Evolutionary conservation across 2,888 invertebrate genomes (phyloP).

Genomic region (Ypsolopha sequella): DNA sequence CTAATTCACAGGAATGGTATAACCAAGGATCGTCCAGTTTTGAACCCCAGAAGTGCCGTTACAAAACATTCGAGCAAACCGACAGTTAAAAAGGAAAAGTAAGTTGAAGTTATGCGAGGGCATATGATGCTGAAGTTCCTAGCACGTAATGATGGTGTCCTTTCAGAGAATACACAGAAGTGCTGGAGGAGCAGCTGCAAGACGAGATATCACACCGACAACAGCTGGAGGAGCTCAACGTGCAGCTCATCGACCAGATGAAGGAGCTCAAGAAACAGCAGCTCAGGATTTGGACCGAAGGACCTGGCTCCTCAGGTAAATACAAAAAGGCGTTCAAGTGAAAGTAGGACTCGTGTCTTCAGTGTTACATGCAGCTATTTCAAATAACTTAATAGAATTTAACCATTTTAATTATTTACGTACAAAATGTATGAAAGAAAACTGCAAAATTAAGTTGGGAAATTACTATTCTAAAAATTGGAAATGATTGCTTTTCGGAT

Average conservation of each 20-base stretch:
- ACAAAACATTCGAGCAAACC: conserved; percentile 33
- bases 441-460: no score
- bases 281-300: conserved; percentile 45
- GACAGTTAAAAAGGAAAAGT: conserved; percentile 50
- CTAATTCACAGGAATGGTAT: conserved; percentile 31
- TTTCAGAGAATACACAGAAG: conserved; percentile 44
- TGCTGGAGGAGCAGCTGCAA: conserved; percentile 70
- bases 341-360: no score
- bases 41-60: conserved; percentile 28
- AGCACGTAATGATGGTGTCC: no score
- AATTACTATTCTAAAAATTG: no score
- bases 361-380: no score
- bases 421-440: no score
- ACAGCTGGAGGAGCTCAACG: conserved; percentile 73
- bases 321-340: no score
- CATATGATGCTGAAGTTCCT: no score
- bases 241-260: conserved; percentile 72
- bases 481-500: no score
- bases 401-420: no score
- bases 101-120: conserved; percentile 12
- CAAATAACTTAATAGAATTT: no score
- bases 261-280: conserved; percentile 63
- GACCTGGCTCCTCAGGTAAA: conserved; percentile 41
- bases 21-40: conserved; percentile 33
- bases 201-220: conserved; percentile 73